These are phyloP conservation scores for Cenopis cana DNA, from an alignment of 2,888 invertebrate genomes.

Conservation along the genomic window DNA sequence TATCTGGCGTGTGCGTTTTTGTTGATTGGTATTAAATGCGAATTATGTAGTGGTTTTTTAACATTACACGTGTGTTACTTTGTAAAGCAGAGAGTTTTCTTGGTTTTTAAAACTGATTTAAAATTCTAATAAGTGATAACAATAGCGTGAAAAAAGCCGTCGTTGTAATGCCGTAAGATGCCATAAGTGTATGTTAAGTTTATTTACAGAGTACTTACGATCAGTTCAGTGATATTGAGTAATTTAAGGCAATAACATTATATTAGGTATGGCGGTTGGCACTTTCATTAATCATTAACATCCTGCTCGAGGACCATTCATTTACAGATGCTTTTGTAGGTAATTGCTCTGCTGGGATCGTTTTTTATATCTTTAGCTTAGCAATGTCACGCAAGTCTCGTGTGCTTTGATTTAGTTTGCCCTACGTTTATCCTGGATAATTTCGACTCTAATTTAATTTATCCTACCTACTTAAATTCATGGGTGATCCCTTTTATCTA, in stretches of 20 bases:
- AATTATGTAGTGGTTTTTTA: constrained; percentile 43
- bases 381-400: background rate
- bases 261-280: background rate
- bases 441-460: too few species aligned
- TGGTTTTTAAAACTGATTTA: constrained; percentile 7
- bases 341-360: background rate
- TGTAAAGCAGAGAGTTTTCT: constrained; percentile 8
- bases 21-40: constrained; percentile 39
- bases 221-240: background rate
- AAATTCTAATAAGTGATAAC: constrained; percentile 25
- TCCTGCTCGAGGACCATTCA: background rate
- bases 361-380: too few species aligned
- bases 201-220: background rate
- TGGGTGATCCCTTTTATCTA: too few species aligned
- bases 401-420: background rate
- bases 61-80: constrained; percentile 31
- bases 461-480: background rate
- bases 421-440: too few species aligned
- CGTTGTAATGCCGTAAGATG: background rate
- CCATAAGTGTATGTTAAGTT: constrained; percentile 17
- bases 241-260: background rate
- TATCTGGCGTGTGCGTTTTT: constrained; percentile 54
- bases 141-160: constrained; percentile 1
- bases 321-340: background rate
- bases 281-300: background rate